A percentile compares a stretch with the other conserved stretches of the same genome.
These are phyloP conservation scores for Triplophysa rosa DNA, from an alignment of 2,113 vertebrate genomes.

Conservation along the genomic window DNA sequence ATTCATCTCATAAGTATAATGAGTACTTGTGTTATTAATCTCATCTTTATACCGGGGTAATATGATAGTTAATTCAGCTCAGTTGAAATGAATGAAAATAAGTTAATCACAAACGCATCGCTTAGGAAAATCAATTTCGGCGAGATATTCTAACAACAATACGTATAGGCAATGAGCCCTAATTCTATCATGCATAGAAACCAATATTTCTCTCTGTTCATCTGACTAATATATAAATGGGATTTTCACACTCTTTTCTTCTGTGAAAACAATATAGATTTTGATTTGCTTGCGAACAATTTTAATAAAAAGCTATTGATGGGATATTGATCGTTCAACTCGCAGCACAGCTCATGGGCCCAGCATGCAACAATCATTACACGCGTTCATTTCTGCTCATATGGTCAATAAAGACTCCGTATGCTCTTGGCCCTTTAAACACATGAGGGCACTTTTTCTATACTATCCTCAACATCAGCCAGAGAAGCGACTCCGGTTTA, in stretches of 20 bases:
- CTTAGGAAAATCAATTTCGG: slow-evolving; percentile 75
- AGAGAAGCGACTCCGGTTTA: background rate
- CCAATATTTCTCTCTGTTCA: slow-evolving; percentile 71
- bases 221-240: slow-evolving; percentile 70
- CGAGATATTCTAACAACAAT: slow-evolving; percentile 65
- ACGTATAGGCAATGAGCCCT: slow-evolving; percentile 56
- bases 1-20: slow-evolving; percentile 74
- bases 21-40: slow-evolving; percentile 79
- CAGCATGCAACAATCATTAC: slow-evolving; percentile 78
- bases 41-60: slow-evolving; percentile 73
- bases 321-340: slow-evolving; percentile 71
- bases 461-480: slow-evolving; percentile 28
- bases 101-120: slow-evolving; percentile 76
- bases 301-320: slow-evolving; percentile 86
- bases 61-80: slow-evolving; percentile 72
- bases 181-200: slow-evolving; percentile 68
- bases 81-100: slow-evolving; percentile 71
- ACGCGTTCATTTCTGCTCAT: slow-evolving; percentile 72
- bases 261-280: slow-evolving; percentile 79
- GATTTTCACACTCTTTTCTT: slow-evolving; percentile 67
- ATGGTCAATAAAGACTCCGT: slow-evolving; percentile 73
- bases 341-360: slow-evolving; percentile 67
- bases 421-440: slow-evolving; percentile 64
- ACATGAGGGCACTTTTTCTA: slow-evolving; percentile 50
- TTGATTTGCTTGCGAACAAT: slow-evolving; percentile 80